Conservation (phyloP, 2,797 vertebrate genomes). For the Dryobates pubescens region DNA sequence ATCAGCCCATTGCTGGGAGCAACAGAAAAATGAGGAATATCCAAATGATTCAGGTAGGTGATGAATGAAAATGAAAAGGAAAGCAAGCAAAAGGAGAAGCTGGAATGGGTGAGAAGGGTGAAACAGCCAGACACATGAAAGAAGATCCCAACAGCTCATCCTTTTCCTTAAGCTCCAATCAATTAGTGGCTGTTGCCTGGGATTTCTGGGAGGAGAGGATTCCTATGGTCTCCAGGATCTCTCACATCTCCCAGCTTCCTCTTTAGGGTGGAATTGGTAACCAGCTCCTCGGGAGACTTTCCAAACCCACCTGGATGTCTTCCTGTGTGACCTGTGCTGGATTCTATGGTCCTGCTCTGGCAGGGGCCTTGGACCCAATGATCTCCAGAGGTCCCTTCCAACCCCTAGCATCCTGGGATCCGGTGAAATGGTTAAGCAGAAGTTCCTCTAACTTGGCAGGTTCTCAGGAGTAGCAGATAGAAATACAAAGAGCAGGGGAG, state of each 20-base stretch:
- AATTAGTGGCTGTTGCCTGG: background rate
- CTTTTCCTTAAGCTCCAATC: background rate
- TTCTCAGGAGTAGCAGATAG: background rate
- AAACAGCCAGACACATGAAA: background rate
- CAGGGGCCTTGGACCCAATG: too few relatives aligned
- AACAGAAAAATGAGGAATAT: background rate
- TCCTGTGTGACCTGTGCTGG: too few relatives aligned
- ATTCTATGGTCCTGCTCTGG: too few relatives aligned
- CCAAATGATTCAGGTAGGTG: background rate
- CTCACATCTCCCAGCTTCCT: rapidly evolving
- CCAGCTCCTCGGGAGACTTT: background rate
- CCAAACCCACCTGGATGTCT: too few relatives aligned
- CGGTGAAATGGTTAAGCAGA: background rate
- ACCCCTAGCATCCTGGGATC: too few relatives aligned
- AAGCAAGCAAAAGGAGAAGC: background rate
- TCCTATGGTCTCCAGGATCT: background rate
- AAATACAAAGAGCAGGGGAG: background rate
- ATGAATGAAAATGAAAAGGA: rapidly evolving
- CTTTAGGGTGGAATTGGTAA: background rate
- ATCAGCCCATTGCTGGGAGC: background rate
- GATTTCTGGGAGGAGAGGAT: background rate
- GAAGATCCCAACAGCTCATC: background rate
- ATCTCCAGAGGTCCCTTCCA: too few relatives aligned
- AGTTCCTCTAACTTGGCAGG: background rate
- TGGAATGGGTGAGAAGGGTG: background rate